Base-by-base conservation (phyloP, 2,888 invertebrate genomes). In the Agrilus biguttatus region DNA sequence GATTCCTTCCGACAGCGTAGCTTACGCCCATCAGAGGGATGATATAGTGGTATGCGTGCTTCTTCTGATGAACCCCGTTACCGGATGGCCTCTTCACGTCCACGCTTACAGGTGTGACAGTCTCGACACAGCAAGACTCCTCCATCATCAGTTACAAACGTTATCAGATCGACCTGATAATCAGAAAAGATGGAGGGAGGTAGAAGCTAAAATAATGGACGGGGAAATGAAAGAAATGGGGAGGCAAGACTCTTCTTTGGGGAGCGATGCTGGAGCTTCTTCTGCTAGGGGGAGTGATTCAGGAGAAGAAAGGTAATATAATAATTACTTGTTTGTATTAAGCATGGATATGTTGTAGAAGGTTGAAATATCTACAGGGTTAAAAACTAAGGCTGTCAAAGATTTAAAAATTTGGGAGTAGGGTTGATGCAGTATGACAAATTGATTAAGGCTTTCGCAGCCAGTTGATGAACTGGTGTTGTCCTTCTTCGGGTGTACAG, bases 41-140 rank as follows among this genome's bases (percentile, higher is more conserved):
- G 96, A 97, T 60, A 81, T 95, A 36, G 93, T 96, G 37, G 90
- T 92, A 2, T 90, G 90, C 55, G 91, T 96, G 44, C 75, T 95
- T 50, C 72, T 96, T 38, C 77, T 96, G 1, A 92, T 89, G 63
- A 96, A 96, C 69, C 93, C 95, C 0, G 81, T 89, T 43, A 93
- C 93, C 8, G 85, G 88, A 53, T 90, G 91, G 61, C 93, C 93
- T 0, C 81, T 96, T 21, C 95, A 96, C 61, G 91, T 93, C 3
- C 96, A 97, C 63, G 93, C 91, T 42, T 96, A 78, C 62, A 78
- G 93, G 68, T 93, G 90, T 64, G 96, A 96, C 65, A 90, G 90
- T 8, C 81, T 90, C 50, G 86, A 90, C 60, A 96, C 95, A 14
- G 95, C 96, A 0, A 78, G 84, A 47, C 76, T 90, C 60, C 74